phyloP scores from a whole-genome alignment of 1,140 invertebrate species.

The Globodera rostochiensis region DNA sequence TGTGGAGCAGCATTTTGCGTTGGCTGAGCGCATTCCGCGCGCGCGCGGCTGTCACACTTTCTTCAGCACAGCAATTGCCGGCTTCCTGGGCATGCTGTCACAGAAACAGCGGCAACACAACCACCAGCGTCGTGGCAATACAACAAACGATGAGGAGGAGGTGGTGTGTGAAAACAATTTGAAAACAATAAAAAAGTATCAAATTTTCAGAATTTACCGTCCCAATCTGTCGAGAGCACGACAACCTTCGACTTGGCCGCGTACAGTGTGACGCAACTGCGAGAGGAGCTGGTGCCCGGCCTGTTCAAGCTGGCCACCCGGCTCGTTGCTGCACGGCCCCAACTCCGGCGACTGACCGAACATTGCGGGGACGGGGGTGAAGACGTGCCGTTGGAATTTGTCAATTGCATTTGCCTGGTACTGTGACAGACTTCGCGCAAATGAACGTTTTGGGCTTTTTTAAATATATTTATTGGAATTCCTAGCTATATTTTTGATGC shows the following conservation, averaged over 20 bases:
- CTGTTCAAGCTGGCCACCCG: constrained; percentile 44
- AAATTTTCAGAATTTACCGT: constrained; percentile 28
- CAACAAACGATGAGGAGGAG: not conserved
- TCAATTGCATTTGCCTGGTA: constrained; percentile 51
- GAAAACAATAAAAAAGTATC: not conserved
- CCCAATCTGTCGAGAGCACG: constrained; percentile 31
- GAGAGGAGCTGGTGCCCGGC: constrained; percentile 39
- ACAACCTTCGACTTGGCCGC: constrained; percentile 27
- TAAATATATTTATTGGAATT: constrained; percentile 11
- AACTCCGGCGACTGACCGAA: constrained; percentile 28
- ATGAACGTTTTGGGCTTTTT: constrained; percentile 22
- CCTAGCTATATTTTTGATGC: not conserved
- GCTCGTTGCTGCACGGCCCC: constrained; percentile 28
- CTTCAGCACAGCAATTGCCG: constrained; percentile 11
- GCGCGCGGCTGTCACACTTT: not conserved
- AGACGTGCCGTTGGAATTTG: constrained; percentile 50
- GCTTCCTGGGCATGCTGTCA: constrained; percentile 24
- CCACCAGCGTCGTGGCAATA: not conserved
- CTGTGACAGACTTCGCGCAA: not conserved
- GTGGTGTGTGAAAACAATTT: no score
- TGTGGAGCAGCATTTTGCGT: constrained; percentile 31
- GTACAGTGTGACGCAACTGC: constrained; percentile 32
- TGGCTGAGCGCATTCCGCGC: constrained; percentile 12
- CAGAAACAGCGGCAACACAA: not conserved
- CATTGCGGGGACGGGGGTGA: not conserved